Percentiles rank a stretch among this genome's conserved stretches.
Evolutionary conservation across 2,888 invertebrate species (phyloP).

Genomic region (Encarsia formosa): DNA sequence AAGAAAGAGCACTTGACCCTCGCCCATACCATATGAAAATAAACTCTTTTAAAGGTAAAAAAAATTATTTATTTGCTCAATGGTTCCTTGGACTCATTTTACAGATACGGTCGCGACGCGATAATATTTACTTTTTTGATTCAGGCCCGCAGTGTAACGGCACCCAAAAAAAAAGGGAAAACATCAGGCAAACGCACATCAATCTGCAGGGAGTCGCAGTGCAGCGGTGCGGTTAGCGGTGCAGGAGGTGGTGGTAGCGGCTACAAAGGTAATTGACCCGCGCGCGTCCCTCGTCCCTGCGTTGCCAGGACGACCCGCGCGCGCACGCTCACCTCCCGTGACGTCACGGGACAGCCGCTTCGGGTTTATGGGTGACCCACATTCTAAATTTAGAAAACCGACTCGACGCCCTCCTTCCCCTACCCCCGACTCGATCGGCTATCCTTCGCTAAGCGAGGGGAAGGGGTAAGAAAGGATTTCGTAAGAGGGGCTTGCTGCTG

Average conservation of each 20-base stretch:
- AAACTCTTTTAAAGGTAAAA: no score
- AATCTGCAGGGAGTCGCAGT: background rate
- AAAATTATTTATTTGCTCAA: no score
- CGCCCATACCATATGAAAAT: no score
- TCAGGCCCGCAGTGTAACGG: no score
- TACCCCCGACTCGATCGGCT: slow-evolving; percentile 14
- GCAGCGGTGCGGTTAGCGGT: background rate
- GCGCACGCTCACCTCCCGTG: slow-evolving; percentile 39
- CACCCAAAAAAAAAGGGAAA: no score
- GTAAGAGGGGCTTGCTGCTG: no score
- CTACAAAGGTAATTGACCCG: slow-evolving; percentile 42
- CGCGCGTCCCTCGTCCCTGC: slow-evolving; percentile 24
- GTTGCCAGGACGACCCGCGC: slow-evolving; percentile 46
- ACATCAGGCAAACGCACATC: background rate
- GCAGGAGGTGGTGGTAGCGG: background rate
- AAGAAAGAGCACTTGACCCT: no score
- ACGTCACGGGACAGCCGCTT: slow-evolving; percentile 47
- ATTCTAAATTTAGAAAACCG: slow-evolving; percentile 48
- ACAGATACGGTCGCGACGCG: no score
- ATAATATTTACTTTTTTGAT: no score
- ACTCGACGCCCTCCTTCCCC: slow-evolving; percentile 31
- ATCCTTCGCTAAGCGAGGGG: no score
- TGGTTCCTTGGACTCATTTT: no score
- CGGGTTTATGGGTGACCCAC: slow-evolving; percentile 50
- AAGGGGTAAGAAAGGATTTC: no score